Percentiles rank a stretch among this genome's conserved stretches.
These are phyloP conservation scores for Phlogophora meticulosa DNA, from an alignment of 2,888 invertebrate genomes.

Conservation along the genomic window DNA sequence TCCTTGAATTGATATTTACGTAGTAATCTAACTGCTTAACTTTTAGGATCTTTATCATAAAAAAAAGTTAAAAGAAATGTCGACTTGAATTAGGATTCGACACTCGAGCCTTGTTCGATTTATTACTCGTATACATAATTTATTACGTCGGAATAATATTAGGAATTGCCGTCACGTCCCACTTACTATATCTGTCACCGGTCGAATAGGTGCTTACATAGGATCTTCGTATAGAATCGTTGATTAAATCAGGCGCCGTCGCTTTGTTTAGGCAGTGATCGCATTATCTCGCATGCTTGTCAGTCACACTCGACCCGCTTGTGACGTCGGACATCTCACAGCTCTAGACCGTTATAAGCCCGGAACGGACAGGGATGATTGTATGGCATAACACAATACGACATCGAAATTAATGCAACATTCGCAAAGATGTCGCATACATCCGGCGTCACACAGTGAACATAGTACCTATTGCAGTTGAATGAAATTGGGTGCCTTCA, in stretches of 20 bases:
- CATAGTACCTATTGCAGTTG: conserved; percentile 45
- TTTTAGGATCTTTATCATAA: conserved; percentile 38
- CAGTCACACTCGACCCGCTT: conserved; percentile 79
- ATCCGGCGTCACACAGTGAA: conserved; percentile 47
- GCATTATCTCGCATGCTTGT: conserved; percentile 79
- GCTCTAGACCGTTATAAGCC: conserved; percentile 59
- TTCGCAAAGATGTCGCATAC: conserved; percentile 61
- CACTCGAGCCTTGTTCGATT: conserved; percentile 75
- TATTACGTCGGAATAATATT: conserved; percentile 73
- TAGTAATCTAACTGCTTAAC: conserved; percentile 35
- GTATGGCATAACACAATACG: conserved; percentile 66
- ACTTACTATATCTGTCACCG: conserved; percentile 75
- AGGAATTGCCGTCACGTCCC: conserved; percentile 77
- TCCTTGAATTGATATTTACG: conserved; percentile 13
- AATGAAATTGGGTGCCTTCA: conserved; percentile 25
- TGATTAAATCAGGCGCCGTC: conserved; percentile 79
- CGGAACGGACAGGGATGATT: conserved; percentile 68
- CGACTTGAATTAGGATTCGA: conserved; percentile 73
- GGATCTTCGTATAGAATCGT: conserved; percentile 77
- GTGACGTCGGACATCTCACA: conserved; percentile 72
- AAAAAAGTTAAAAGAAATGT: conserved; percentile 55
- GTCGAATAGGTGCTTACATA: conserved; percentile 72
- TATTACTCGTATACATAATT: conserved; percentile 80
- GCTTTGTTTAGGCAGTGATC: conserved; percentile 76
- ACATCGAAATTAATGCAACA: conserved; percentile 62